Percentiles rank a stretch among this genome's conserved stretches.
Conservation (phyloP, 2,113 vertebrate genomes). For the Antigone vipio region DNA sequence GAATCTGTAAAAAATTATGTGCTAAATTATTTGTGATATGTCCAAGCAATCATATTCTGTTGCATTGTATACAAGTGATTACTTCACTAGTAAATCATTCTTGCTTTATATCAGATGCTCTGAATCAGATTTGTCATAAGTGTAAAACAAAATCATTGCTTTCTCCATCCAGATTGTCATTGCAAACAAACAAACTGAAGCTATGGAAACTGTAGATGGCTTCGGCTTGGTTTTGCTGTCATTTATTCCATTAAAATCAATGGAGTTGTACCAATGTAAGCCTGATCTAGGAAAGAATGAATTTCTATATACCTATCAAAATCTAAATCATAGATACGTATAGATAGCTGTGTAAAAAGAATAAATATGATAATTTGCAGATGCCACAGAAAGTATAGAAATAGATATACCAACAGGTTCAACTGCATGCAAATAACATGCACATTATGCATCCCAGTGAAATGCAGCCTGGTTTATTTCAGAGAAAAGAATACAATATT, state of each 20-base stretch:
- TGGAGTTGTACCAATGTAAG: constrained; percentile 62
- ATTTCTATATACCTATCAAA: not conserved
- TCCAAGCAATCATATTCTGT: constrained; percentile 10
- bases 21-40: constrained; percentile 9
- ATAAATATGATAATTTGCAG: not conserved
- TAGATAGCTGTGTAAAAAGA: not conserved
- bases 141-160: constrained; percentile 43
- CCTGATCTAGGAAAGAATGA: not conserved
- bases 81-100: constrained; percentile 30
- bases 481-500: not conserved
- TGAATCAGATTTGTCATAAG: constrained; percentile 20
- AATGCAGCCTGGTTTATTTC: not conserved
- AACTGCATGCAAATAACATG: constrained; percentile 12
- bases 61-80: not conserved
- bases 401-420: not conserved
- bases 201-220: not conserved
- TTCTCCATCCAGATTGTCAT: constrained; percentile 42
- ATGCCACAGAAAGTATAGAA: not conserved
- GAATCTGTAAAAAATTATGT: not conserved
- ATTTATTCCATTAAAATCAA: constrained; percentile 49
- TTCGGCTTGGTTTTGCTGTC: constrained; percentile 27
- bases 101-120: constrained; percentile 47
- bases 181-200: constrained; percentile 51
- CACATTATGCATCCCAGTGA: not conserved
- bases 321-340: not conserved